phyloP scores from a whole-genome alignment of 2,888 invertebrate species.

The Craniophora ligustri region DNA sequence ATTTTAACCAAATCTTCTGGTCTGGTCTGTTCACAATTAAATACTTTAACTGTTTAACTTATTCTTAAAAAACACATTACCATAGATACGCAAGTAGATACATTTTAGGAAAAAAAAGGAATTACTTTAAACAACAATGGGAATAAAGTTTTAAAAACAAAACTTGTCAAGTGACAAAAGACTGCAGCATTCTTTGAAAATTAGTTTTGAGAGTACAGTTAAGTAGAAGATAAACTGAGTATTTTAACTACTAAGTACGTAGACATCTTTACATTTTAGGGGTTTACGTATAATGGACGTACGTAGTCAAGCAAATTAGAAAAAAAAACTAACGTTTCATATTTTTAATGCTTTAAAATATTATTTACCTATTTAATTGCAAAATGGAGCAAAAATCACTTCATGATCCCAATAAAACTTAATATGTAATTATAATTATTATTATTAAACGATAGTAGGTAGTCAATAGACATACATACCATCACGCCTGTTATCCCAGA shows the following conservation, averaged over 20 bases:
- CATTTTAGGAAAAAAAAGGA: constrained; percentile 1
- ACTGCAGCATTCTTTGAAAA: constrained; percentile 22
- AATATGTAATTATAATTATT: too few relatives aligned
- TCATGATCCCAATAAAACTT: too few relatives aligned
- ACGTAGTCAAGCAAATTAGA: too few relatives aligned
- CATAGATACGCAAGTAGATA: constrained; percentile 4
- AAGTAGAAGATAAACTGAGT: constrained; percentile 22
- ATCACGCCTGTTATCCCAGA: too few relatives aligned
- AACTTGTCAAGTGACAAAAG: constrained; percentile 27
- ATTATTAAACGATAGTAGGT: too few relatives aligned
- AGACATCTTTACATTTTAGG: constrained; percentile 21
- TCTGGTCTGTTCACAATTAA: too few relatives aligned
- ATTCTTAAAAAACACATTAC: neutral
- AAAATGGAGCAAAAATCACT: too few relatives aligned
- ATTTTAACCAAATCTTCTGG: neutral
- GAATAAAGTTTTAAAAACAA: neutral
- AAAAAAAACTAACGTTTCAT: constrained; percentile 1
- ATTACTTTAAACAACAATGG: constrained; percentile 4
- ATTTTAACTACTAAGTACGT: constrained; percentile 18
- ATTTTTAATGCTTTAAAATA: too few relatives aligned
- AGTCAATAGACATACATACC: too few relatives aligned
- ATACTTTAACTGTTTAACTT: too few relatives aligned
- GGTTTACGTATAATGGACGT: constrained; percentile 11
- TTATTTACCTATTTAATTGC: too few relatives aligned
- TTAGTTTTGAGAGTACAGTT: constrained; percentile 43